phyloP scores from a whole-genome alignment of 2,888 invertebrate species.

The Seira musarum region DNA sequence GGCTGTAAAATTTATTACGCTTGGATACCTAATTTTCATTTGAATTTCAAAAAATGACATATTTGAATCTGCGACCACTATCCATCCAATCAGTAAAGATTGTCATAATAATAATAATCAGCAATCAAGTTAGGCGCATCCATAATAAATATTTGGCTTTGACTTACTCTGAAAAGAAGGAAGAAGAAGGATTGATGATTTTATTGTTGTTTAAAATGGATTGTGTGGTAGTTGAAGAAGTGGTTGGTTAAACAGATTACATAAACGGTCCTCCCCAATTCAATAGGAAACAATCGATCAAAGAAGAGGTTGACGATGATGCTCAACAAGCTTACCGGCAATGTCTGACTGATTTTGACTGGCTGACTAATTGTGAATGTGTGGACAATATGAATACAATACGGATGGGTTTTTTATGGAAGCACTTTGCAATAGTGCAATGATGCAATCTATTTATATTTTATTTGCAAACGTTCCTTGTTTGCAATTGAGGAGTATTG shows the following conservation, averaged over 20 bases:
- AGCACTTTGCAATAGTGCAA: not conserved
- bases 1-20: too few relatives aligned
- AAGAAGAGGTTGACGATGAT: not conserved
- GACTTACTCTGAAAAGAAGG: not conserved
- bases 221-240: not conserved
- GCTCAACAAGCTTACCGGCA: too few relatives aligned
- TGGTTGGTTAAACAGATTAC: constrained; percentile 45
- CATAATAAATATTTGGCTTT: not conserved
- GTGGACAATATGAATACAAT: not conserved
- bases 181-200: constrained; percentile 28
- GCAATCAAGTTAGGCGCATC: constrained; percentile 34
- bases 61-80: too few relatives aligned
- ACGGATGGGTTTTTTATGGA: not conserved
- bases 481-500: too few relatives aligned
- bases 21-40: too few relatives aligned
- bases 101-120: constrained; percentile 34
- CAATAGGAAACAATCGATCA: not conserved
- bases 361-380: constrained; percentile 10
- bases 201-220: constrained; percentile 20
- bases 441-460: constrained; percentile 1
- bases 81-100: constrained; percentile 19
- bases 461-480: not conserved
- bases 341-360: too few relatives aligned
- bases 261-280: constrained; percentile 2
- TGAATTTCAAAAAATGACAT: too few relatives aligned